Evolutionary conservation across 1,140 invertebrate genomes (phyloP), one percentile per base, ranked within the genome.

Genomic region (Meloidogyne floridensis): DNA sequence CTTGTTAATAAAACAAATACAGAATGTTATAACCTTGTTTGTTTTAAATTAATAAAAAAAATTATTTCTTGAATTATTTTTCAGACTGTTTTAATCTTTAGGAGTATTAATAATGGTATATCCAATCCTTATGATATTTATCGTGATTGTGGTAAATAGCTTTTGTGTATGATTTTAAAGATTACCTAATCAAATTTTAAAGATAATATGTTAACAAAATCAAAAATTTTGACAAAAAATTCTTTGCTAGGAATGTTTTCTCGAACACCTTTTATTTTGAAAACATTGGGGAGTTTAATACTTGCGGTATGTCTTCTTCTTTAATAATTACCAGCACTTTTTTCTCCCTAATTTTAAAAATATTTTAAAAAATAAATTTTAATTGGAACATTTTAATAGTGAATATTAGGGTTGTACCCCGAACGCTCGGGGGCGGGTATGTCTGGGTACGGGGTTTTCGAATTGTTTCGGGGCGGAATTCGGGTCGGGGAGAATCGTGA

Each of bases 71-170:
- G n/a, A n/a, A n/a, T n/a, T n/a, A n/a, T 42, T 53, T 72, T 79
- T 84, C 1, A 65, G 56, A 15, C 56, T 65, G 6, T 79, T 20
- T 11, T 51, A 51, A 65, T 71, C 42, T 71, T 71, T 18, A 15
- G 20, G 1, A 20, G 20, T 20, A 18, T 75, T 15, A 53, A 51
- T 13, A 75, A 81, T 84, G 90, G 86, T 65, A 87, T 89, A n/a
- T 43, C 56, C 15, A 77, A 77, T 69, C 32, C 69, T 43, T 77
- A 77, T 69, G 75, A 77, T 69, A 77, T 77, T 77, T 77, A 77
- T 18, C 32, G 75, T 15, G 43, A 77, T 56, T 77, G 75, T 77
- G 75, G 75, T 77, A 42, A 77, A 56, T 5, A 20, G 9, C 56
- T 43, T n/a, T 59, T 20, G 56, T 7, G 8, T 43, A 56, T 59